Base-by-base conservation (phyloP, 2,888 invertebrate species). In the Ormyrus labotus region DNA sequence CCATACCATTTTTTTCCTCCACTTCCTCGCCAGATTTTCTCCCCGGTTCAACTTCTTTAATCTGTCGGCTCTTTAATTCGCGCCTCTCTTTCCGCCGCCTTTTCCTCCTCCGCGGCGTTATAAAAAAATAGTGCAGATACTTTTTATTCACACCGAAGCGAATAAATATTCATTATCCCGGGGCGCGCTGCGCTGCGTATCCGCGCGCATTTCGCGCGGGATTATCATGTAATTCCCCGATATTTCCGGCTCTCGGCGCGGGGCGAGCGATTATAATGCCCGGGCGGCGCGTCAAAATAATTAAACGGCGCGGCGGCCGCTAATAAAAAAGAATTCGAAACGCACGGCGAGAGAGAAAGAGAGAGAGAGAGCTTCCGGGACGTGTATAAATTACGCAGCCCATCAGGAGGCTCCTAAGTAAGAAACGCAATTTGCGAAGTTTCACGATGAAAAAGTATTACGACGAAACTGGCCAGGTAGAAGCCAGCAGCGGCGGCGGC, bases 371-470 rank as follows among this genome's bases (percentile, higher is more conserved):
- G 53, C 67, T 65, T 50, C 48, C 13, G 60, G 71, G 67, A 80
- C 50, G 76, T 71, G 78, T 81, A 78, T 81, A 81, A 78, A 81
- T 81, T 71, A 78, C 78, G 73, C 19, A 9, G 78, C 63, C 70
- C 73, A 74, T 69, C 73, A 61, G 70, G 55, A 76, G 57, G 69
- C 61, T 10, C 58, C 75, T 81, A 78, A 81, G 81, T 81, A 81
- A 81, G 78, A 78, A 81, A 78, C 75, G 78, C 74, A 81, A 81
- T 81, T 81, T 81, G 67, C 78, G 68, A 81, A 81, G 74, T 81
- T 81, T 78, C 78, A 70, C 78, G 78, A 81, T 81, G 74, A 73
- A 81, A 81, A 81, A 81, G 78, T 78, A 68, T 81, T 81, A 81
- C 77, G 81, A 70, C 69, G 78, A 63, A 67, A 74, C 78, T 72